These are phyloP conservation scores for Amaurobius ferox DNA, from an alignment of 2,888 invertebrate species.

Conservation along the genomic window DNA sequence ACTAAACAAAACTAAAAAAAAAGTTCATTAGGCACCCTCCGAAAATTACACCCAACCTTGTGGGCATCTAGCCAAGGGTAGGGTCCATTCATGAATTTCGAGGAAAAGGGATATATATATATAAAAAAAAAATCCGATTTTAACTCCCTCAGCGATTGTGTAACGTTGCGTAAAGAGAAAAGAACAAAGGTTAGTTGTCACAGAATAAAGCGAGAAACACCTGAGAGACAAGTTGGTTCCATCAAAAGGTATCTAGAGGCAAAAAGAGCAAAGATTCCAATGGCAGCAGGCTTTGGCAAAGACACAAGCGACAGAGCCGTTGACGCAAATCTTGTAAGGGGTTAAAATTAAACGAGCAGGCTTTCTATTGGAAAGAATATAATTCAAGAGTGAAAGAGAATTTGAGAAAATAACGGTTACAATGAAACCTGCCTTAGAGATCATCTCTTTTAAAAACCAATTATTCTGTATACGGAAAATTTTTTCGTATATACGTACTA, in stretches of 20 bases:
- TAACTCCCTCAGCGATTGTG: constrained; percentile 33
- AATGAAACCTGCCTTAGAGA: too few relatives aligned
- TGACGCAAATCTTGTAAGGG: neutral
- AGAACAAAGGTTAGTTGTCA: constrained; percentile 28
- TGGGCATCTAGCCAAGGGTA: constrained; percentile 38
- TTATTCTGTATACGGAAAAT: too few relatives aligned
- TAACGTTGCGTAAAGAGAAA: constrained; percentile 50
- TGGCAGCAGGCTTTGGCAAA: neutral
- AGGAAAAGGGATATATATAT: constrained; percentile 17
- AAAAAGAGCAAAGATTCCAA: neutral
- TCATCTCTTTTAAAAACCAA: too few relatives aligned
- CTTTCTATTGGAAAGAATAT: too few relatives aligned
- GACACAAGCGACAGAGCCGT: neutral
- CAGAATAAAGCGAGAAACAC: neutral
- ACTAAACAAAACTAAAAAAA: neutral
- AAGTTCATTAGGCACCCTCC: constrained; percentile 2
- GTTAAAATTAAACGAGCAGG: neutral
- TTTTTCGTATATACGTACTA: too few relatives aligned
- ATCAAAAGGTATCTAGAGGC: neutral
- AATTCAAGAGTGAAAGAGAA: too few relatives aligned
- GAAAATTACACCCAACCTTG: constrained; percentile 25
- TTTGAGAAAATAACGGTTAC: too few relatives aligned
- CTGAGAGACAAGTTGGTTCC: constrained; percentile 14
- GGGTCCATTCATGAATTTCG: constrained; percentile 43
- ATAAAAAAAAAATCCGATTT: constrained; percentile 31